A percentile compares a stretch with the other conserved stretches of the same genome.
Conservation (phyloP, 2,113 vertebrate genomes). For the Brienomyrus longianalis region DNA sequence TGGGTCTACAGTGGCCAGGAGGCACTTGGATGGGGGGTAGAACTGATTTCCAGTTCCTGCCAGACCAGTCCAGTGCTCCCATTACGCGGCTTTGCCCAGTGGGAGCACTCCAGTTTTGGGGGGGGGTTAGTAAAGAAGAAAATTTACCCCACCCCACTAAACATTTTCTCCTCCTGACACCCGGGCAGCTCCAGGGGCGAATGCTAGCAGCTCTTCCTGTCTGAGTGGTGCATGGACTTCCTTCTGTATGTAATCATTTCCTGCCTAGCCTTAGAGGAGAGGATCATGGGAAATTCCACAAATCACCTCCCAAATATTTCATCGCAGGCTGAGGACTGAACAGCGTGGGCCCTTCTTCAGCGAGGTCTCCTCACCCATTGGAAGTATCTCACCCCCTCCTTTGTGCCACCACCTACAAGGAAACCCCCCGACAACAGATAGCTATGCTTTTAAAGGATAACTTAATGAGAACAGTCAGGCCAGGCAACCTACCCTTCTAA, state of each 20-base stretch:
- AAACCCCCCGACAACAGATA: background rate
- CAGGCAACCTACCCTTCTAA: background rate
- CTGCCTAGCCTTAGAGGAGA: background rate
- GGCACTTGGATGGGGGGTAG: background rate
- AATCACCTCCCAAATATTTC: background rate
- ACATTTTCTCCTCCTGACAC: background rate
- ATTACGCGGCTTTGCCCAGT: background rate
- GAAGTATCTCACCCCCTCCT: background rate
- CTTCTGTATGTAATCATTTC: background rate
- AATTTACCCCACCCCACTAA: background rate
- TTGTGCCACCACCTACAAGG: background rate
- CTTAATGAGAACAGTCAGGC: background rate
- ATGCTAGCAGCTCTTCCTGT: background rate
- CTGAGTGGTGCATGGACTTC: background rate
- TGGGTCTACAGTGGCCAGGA: background rate
- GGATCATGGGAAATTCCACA: conserved; percentile 4
- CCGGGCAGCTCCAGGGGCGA: background rate
- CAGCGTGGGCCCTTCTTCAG: background rate
- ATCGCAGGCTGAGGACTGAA: background rate
- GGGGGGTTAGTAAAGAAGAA: background rate
- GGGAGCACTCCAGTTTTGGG: background rate
- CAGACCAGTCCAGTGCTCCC: background rate
- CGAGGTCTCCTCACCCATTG: background rate
- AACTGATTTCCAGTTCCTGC: background rate
- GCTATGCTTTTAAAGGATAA: background rate